These are phyloP conservation scores for Temnothorax longispinosus DNA, from an alignment of 1,140 invertebrate species.

Conservation along the genomic window DNA sequence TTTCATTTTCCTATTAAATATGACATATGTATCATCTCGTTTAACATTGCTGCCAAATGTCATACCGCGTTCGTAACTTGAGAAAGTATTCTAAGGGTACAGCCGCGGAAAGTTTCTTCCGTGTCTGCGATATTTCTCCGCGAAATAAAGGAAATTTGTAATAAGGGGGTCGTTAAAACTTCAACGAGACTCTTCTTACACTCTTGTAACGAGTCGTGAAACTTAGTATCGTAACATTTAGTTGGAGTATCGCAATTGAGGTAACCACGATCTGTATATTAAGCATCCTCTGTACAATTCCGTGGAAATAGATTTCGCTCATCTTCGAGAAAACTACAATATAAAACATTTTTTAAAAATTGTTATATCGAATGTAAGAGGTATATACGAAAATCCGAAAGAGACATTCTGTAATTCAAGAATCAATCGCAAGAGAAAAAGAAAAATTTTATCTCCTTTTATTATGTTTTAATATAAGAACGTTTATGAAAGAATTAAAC, in stretches of 20 bases:
- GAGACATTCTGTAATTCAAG: neutral
- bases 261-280: constrained; percentile 54
- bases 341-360: neutral
- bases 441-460: neutral
- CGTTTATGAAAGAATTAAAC: neutral
- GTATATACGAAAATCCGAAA: neutral
- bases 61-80: constrained; percentile 21
- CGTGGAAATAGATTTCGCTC: neutral
- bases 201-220: constrained; percentile 54
- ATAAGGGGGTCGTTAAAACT: constrained; percentile 60
- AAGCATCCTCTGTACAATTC: constrained; percentile 38
- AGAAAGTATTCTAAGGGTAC: constrained; percentile 35
- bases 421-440: constrained; percentile 2
- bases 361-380: neutral
- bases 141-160: constrained; percentile 60
- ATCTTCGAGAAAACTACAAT: constrained; percentile 7
- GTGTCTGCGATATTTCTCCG: constrained; percentile 53
- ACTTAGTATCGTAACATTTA: constrained; percentile 56
- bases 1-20: neutral
- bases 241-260: constrained; percentile 50
- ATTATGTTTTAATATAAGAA: neutral
- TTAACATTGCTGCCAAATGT: constrained; percentile 6
- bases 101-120: constrained; percentile 33
- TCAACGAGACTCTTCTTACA: constrained; percentile 56
- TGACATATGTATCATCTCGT: neutral